Percentiles rank a stretch among this genome's conserved stretches.
phyloP scores from a whole-genome alignment of 2,113 vertebrate genomes.

The Sturnira hondurensis region DNA sequence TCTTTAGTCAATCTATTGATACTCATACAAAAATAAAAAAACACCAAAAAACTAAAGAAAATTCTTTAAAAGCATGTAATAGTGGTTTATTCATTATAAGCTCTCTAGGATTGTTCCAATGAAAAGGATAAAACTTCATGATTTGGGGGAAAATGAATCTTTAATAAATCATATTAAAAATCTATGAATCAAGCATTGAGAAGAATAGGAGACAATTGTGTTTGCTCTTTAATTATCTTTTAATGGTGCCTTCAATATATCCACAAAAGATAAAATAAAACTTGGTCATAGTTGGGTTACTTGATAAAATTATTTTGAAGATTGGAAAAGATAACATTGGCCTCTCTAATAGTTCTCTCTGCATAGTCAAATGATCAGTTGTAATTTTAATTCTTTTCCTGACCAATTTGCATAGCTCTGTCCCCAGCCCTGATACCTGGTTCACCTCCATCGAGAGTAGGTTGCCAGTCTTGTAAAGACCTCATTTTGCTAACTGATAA shows the following conservation, averaged over 20 bases:
- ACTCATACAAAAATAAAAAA: neutral
- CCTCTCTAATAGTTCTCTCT: neutral
- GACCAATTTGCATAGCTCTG: neutral
- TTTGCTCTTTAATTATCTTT: conserved; percentile 7
- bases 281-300: neutral
- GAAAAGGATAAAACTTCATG: neutral
- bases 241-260: neutral
- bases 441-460: neutral
- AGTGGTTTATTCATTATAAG: conserved; percentile 47
- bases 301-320: conserved; percentile 17
- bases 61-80: neutral
- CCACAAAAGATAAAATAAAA: neutral
- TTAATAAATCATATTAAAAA: neutral
- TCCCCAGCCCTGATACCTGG: neutral
- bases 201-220: neutral
- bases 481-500: neutral
- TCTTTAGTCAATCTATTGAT: neutral
- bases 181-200: neutral
- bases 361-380: neutral
- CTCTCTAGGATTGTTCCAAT: neutral
- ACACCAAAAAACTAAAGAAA: neutral
- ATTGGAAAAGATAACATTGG: neutral
- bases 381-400: neutral
- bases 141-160: neutral
- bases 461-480: neutral